Evolutionary conservation across 1,140 invertebrate genomes (phyloP), one percentile per base, ranked within the genome.

Genomic region (Vanessa atalanta): DNA sequence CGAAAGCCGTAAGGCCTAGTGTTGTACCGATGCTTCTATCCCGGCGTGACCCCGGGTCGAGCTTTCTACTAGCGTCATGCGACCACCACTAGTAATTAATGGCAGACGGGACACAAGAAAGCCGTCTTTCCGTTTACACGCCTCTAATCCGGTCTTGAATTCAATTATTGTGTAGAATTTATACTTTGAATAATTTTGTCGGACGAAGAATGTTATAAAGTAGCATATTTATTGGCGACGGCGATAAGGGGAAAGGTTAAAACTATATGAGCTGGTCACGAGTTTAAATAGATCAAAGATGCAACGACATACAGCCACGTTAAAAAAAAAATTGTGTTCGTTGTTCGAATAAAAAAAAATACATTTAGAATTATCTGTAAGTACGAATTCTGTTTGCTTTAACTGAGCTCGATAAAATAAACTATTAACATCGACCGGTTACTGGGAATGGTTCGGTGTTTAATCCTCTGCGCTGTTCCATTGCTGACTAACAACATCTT

Each of bases 1-100:
- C 73, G 73, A 75, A 75, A 75, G 66, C 66, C 57, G 26, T 51
- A 20, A 70, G 31, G 72, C 43, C 66, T 74, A 74, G 72, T 69
- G 72, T 48, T 69, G 66, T 69, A 64, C 70, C 47, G 55, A 51
- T 61, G 73, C 47, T 61, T 67, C 63, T 66, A 71, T 71, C 73
- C 73, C 73, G 69, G n/a, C 67, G 43, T 77, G 81, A 83, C 81
- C 81, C 74, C 23, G 63, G 79, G 81, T 80, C 75, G 72, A 73
- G 72, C 81, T 83, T 83, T 83, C 81, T 81, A 78, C 70, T 55
- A 68, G 67, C 70, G 72, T 57, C 53, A 79, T 65, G 74, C 74
- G 55, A 72, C 76, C 71, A 75, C 70, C 73, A 77, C 67, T 70
- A 73, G 73, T 78, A 78, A 80, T 79, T 76, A 79, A 81, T 79